Percentiles rank a stretch among this genome's conserved stretches.
phyloP scores from a whole-genome alignment of 2,113 vertebrate genomes.

The Eublepharis macularius region DNA sequence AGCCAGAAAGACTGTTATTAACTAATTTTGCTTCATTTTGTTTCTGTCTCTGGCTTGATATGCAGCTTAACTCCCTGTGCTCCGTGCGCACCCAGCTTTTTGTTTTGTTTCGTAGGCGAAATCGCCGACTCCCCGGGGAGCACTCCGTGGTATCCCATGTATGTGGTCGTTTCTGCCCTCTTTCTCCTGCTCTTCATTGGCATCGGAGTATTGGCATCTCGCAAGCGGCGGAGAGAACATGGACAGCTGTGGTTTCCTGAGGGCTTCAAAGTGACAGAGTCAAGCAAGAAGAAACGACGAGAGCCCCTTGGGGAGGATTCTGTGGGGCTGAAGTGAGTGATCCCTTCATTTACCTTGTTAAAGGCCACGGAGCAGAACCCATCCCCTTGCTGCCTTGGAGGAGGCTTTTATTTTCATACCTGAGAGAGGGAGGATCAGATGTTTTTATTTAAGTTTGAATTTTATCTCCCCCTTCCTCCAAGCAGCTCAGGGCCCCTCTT shows the following conservation, averaged over 20 bases:
- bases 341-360: not conserved
- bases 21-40: conserved; percentile 69
- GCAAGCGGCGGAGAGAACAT: conserved; percentile 92
- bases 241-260: conserved; percentile 99
- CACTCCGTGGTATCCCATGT: conserved; percentile 81
- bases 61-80: conserved; percentile 59
- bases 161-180: conserved; percentile 79
- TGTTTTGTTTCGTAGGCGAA: conserved; percentile 75
- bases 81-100: conserved; percentile 61
- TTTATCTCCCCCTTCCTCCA: too few species aligned
- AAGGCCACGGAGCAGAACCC: fast-evolving
- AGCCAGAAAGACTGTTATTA: conserved; percentile 61
- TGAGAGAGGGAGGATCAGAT: too few species aligned
- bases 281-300: conserved; percentile 95
- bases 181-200: conserved; percentile 81
- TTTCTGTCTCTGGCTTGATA: conserved; percentile 44
- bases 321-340: conserved; percentile 94
- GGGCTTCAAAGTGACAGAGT: conserved; percentile 94
- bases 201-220: conserved; percentile 89
- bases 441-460: too few species aligned
- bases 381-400: not conserved
- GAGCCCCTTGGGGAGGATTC: conserved; percentile 97
- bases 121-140: conserved; percentile 62
- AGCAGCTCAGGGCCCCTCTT: too few species aligned
- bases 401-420: too few species aligned